Percentiles rank a stretch among this genome's conserved stretches.
phyloP scores from a whole-genome alignment of 2,113 vertebrate genomes.

The Chinchilla lanigera region DNA sequence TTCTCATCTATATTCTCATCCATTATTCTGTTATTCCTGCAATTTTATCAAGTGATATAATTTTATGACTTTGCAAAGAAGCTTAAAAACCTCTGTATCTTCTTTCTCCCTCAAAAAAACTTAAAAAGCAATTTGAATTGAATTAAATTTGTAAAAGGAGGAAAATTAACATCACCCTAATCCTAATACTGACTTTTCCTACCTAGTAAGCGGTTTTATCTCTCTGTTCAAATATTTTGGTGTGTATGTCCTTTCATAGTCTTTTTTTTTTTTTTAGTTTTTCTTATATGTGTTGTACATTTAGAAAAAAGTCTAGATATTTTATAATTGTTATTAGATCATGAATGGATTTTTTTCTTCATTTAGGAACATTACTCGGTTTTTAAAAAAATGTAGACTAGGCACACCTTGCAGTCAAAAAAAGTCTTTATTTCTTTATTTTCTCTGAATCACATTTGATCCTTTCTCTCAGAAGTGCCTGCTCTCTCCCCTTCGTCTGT shows the following conservation, averaged over 20 bases:
- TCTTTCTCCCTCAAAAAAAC: background rate
- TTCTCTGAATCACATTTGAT: background rate
- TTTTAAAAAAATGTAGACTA: background rate
- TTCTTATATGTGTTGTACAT: background rate
- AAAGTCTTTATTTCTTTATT: conserved; percentile 34
- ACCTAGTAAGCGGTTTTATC: background rate
- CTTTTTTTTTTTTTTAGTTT: background rate
- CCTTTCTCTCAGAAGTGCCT: background rate
- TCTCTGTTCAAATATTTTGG: background rate
- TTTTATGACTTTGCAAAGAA: conserved; percentile 2
- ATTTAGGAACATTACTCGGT: background rate
- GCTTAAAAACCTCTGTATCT: background rate
- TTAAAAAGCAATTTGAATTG: background rate
- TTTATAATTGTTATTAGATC: conserved; percentile 1
- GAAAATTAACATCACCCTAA: background rate
- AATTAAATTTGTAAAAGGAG: conserved; percentile 17
- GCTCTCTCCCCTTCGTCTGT: background rate
- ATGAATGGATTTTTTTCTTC: background rate
- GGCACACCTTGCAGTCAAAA: background rate
- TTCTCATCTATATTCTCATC: background rate
- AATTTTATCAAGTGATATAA: background rate
- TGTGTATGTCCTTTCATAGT: background rate
- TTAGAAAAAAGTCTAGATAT: background rate
- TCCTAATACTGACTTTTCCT: background rate
- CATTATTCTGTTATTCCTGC: background rate